Percentiles rank a stretch among this genome's conserved stretches.
phyloP scores from a whole-genome alignment of 2,797 vertebrate genomes.

The Sebastes kiyomatsui region DNA sequence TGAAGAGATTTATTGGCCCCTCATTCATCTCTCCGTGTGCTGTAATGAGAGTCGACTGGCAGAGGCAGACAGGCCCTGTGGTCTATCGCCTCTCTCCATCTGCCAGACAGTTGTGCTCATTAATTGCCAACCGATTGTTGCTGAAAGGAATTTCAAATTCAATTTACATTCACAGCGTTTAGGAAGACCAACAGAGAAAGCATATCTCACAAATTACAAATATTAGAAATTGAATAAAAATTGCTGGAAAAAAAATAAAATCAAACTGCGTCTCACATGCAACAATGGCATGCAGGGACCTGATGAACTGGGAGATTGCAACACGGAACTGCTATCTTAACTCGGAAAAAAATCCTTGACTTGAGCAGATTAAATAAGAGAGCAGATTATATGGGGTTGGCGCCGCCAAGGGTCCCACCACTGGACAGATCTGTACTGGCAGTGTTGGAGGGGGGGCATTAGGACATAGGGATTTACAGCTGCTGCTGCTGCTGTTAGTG shows the following conservation, averaged over 20 bases:
- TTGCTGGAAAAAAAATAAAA: background rate
- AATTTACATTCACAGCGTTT: background rate
- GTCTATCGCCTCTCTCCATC: conserved; percentile 18
- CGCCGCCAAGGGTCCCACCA: background rate
- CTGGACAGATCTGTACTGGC: conserved; percentile 1
- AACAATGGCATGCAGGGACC: background rate
- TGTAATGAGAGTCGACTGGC: background rate
- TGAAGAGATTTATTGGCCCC: conserved; percentile 10
- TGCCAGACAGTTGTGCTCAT: conserved; percentile 10
- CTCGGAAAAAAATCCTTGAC: conserved; percentile 29
- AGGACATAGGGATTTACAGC: background rate
- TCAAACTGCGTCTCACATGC: background rate
- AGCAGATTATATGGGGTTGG: conserved; percentile 40
- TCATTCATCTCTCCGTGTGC: conserved; percentile 10
- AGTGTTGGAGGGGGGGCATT: background rate
- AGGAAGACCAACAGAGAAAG: background rate
- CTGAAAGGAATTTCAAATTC: conserved; percentile 2
- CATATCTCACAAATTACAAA: background rate
- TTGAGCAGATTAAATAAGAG: conserved; percentile 59
- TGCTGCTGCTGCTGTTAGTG: background rate
- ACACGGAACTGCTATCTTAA: conserved; percentile 14
- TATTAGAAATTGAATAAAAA: background rate
- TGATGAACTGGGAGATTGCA: background rate
- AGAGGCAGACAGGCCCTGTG: background rate
- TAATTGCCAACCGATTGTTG: background rate